Base-by-base conservation (phyloP, 1,140 invertebrate species). In the Riptortus pedestris region DNA sequence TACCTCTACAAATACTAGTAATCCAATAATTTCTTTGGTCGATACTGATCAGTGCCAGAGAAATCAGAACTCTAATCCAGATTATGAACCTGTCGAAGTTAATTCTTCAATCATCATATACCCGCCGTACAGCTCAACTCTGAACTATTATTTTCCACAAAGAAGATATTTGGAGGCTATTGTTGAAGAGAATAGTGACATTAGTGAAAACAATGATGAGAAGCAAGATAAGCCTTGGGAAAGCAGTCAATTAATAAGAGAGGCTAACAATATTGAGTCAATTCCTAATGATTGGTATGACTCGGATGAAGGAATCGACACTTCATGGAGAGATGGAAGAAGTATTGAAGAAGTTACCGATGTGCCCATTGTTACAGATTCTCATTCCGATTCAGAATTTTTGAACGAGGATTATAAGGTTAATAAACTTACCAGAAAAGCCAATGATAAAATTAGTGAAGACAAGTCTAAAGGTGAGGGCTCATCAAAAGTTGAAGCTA, bases 141-240 rank as follows among this genome's bases (percentile, higher is more conserved):
- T 55, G 7, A 59, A 60, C 59, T 70, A 67, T 59, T 68, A 58
- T 61, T 58, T 24, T 22, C 67, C n/a, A 60, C 61, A 18, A 24
- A 65, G 63, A 38, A 61, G 69, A 4, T 65, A 68, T 58, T 58
- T 72, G 11, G 71, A 72, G 22, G 71, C 72, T 7, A 72, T 72
- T n/a, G 64, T 61, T 12, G 71, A 72, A 63, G 71, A 72, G 60
- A 67, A 51, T 9, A 70, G 69, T 48, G 71, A 71, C 47, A 24
- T 67, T 3, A 71, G 70, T 48, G 70, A 71, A 26, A 24, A 24
- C 9, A 60, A 47, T 20, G 67, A 67, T 9, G 28, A 55, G 16
- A 67, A 43, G 33, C 24, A 22, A 11, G 67, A 66, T 7, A 65
- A 59, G 22, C 67, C 67, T 5, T 68, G 67, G 67, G 67, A 68